Conservation (phyloP, 2,888 invertebrate genomes). For the Ptychoptera contaminata region DNA sequence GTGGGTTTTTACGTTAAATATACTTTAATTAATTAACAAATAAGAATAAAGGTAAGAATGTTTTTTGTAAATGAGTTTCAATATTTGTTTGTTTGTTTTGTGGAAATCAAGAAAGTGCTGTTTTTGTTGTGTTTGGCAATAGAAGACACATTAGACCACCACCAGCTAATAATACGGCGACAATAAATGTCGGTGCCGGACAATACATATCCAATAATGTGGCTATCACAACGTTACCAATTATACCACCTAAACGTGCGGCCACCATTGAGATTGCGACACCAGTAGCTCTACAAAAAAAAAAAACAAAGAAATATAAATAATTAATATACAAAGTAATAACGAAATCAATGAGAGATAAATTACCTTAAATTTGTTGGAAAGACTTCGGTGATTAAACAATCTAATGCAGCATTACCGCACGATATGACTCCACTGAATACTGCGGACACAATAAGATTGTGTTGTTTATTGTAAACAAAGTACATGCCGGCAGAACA, state of each 20-base stretch:
- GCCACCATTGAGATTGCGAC: constrained; percentile 84
- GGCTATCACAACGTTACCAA: constrained; percentile 61
- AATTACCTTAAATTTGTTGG: constrained; percentile 71
- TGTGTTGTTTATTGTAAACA: constrained; percentile 67
- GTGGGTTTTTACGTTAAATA: too few relatives aligned
- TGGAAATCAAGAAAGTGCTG: constrained; percentile 33
- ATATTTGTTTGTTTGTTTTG: not conserved
- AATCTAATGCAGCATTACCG: constrained; percentile 80
- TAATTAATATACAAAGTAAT: not conserved
- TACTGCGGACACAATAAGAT: constrained; percentile 66
- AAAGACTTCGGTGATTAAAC: constrained; percentile 84
- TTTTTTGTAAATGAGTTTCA: not conserved
- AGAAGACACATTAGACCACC: constrained; percentile 78
- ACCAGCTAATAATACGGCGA: constrained; percentile 67
- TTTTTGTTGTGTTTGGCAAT: constrained; percentile 78
- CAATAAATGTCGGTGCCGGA: constrained; percentile 83
- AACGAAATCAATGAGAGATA: not conserved
- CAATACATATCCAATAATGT: constrained; percentile 74
- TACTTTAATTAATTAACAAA: not conserved
- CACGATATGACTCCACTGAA: constrained; percentile 80
- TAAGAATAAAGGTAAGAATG: not conserved
- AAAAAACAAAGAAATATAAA: constrained; percentile 2
- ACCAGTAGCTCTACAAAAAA: constrained; percentile 59
- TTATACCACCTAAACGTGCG: constrained; percentile 76
- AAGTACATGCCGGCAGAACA: constrained; percentile 76